These are phyloP conservation scores for Myotis yumanensis DNA, from an alignment of 2,113 vertebrate species.

Conservation along the genomic window DNA sequence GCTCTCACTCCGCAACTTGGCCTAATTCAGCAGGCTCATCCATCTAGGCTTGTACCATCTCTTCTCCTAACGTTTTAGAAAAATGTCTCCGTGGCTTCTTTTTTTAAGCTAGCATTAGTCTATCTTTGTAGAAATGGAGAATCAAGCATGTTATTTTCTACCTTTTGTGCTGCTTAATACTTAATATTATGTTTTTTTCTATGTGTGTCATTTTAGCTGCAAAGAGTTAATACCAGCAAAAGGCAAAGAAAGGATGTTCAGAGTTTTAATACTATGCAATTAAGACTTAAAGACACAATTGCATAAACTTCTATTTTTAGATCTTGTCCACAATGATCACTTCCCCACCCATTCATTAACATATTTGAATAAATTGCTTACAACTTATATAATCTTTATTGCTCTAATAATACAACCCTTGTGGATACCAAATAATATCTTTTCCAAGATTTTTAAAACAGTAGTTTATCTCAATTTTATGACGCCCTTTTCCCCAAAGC, in stretches of 20 bases:
- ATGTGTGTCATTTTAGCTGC: background rate
- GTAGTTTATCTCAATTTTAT: background rate
- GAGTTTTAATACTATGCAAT: background rate
- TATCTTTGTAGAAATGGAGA: background rate
- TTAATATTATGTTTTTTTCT: background rate
- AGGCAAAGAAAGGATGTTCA: background rate
- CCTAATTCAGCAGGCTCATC: background rate
- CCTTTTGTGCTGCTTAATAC: background rate
- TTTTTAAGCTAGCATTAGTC: background rate
- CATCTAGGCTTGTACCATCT: background rate
- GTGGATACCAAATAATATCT: background rate
- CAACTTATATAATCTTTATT: background rate
- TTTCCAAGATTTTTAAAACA: background rate
- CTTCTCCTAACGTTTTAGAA: background rate
- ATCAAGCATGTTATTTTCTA: background rate
- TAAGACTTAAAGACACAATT: background rate
- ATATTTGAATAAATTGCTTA: conserved; percentile 29
- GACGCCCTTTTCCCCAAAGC: background rate
- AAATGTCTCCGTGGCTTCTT: background rate
- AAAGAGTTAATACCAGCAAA: background rate
- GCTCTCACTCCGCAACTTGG: background rate
- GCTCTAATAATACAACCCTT: background rate
- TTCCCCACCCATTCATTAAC: background rate
- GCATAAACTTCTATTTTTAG: background rate
- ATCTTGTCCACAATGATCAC: background rate